These are phyloP conservation scores for Brachionus rubens DNA, from an alignment of 1,140 invertebrate genomes.

Conservation along the genomic window DNA sequence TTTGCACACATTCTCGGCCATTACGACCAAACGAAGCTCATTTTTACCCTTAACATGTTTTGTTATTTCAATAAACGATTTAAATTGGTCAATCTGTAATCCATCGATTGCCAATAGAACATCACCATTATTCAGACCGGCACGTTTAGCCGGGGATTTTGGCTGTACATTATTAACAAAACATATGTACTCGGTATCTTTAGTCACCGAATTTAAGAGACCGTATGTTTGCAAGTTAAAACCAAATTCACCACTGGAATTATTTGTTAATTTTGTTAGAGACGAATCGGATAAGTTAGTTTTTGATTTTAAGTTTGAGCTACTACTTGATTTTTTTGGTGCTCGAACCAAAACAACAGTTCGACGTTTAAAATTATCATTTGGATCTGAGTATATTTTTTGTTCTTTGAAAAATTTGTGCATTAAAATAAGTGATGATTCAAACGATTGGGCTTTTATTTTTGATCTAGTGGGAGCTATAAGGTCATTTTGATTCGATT, in stretches of 20 bases:
- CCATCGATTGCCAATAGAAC: slow-evolving; percentile 14
- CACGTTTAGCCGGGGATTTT: slow-evolving; percentile 2
- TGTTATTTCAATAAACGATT: slow-evolving; percentile 21
- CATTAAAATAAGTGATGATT: slow-evolving; percentile 25
- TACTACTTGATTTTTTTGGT: background rate
- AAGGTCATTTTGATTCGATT: background rate
- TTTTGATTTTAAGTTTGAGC: background rate
- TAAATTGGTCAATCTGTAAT: slow-evolving; percentile 27
- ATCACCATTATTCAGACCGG: slow-evolving; percentile 36
- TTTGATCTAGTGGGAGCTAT: background rate
- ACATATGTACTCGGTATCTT: slow-evolving; percentile 34
- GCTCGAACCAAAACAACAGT: slow-evolving; percentile 5
- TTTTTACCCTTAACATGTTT: slow-evolving; percentile 23
- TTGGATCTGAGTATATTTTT: slow-evolving; percentile 31
- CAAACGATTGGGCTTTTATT: slow-evolving; percentile 10
- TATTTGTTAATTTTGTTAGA: background rate
- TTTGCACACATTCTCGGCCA: slow-evolving; percentile 39
- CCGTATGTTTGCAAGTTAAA: slow-evolving; percentile 41
- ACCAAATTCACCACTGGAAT: slow-evolving; percentile 12
- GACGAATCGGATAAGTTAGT: slow-evolving; percentile 23
- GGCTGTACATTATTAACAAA: slow-evolving; percentile 39
- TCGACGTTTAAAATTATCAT: slow-evolving; percentile 11
- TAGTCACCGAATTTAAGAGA: slow-evolving; percentile 15
- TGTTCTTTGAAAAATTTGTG: slow-evolving; percentile 41
- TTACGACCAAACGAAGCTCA: slow-evolving; percentile 32